These are phyloP conservation scores for Troides helena DNA, from an alignment of 2,888 invertebrate species.

Conservation along the genomic window DNA sequence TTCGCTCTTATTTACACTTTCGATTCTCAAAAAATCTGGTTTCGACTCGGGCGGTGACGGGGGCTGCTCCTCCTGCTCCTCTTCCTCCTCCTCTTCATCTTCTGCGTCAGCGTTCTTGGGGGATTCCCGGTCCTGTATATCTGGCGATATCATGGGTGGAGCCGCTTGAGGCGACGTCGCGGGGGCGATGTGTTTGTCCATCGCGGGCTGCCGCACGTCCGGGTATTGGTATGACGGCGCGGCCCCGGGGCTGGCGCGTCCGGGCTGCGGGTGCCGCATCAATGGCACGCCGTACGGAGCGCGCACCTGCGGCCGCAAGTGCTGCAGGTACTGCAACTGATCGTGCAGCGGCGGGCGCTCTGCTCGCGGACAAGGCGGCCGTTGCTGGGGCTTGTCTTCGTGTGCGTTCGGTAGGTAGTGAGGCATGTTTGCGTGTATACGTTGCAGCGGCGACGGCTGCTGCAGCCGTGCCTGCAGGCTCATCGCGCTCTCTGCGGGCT, in stretches of 20 bases:
- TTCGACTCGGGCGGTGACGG: constrained; percentile 36
- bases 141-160: constrained; percentile 26
- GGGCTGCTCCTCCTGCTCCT: constrained; percentile 13
- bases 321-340: constrained; percentile 21
- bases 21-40: constrained; percentile 35
- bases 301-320: constrained; percentile 33
- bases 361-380: constrained; percentile 35
- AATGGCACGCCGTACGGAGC: constrained; percentile 32
- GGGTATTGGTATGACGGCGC: constrained; percentile 34
- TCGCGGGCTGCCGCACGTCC: constrained; percentile 42
- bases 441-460: constrained; percentile 30
- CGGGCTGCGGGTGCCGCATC: constrained; percentile 33
- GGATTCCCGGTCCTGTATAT: constrained; percentile 11
- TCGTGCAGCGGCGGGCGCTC: constrained; percentile 30
- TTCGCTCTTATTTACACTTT: constrained; percentile 32
- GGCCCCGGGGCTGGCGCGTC: constrained; percentile 31
- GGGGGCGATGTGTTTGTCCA: constrained; percentile 33
- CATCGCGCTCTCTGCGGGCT: constrained; percentile 31
- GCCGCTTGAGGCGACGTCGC: constrained; percentile 22
- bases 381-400: constrained; percentile 23
- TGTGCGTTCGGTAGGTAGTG: constrained; percentile 30
- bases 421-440: constrained; percentile 33
- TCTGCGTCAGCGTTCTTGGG: constrained; percentile 26
- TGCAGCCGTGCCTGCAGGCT: constrained; percentile 35
- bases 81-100: constrained; percentile 12